These are phyloP conservation scores for Chymomyza fuscimana DNA, from an alignment of 2,888 invertebrate genomes.

Conservation along the genomic window DNA sequence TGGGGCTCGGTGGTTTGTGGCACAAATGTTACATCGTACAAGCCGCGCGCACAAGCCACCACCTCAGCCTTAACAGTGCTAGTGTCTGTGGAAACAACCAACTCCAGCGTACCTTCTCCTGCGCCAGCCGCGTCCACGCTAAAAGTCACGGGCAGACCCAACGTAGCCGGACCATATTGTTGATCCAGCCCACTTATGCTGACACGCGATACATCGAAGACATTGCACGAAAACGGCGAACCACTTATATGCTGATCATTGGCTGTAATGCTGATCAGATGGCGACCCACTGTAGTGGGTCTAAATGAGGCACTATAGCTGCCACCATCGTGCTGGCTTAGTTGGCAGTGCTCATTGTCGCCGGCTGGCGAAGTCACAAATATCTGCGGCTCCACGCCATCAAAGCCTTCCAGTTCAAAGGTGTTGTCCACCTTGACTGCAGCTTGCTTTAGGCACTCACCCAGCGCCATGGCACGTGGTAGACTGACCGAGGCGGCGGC, in stretches of 20 bases:
- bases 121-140: constrained; percentile 97
- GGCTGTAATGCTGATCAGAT: constrained; percentile 89
- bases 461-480: constrained; percentile 81
- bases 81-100: constrained; percentile 93
- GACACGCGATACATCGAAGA: constrained; percentile 93
- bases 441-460: constrained; percentile 79
- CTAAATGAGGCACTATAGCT: constrained; percentile 89
- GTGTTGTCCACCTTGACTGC: constrained; percentile 81
- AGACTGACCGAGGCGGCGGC: constrained; percentile 81
- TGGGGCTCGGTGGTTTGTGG: constrained; percentile 94
- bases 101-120: constrained; percentile 94
- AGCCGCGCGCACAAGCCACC: constrained; percentile 91
- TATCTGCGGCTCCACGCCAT: constrained; percentile 84
- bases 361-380: constrained; percentile 92
- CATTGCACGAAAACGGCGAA: constrained; percentile 96
- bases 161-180: constrained; percentile 79
- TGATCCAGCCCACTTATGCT: constrained; percentile 85
- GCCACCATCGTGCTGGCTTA: constrained; percentile 84
- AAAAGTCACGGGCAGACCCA: constrained; percentile 93
- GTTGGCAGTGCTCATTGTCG: constrained; percentile 86
- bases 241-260: constrained; percentile 93
- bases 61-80: constrained; percentile 95
- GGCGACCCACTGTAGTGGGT: constrained; percentile 92
- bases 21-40: constrained; percentile 95
- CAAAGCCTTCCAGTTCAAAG: constrained; percentile 82